Evolutionary conservation across 2,113 vertebrate genomes (phyloP).

Genomic region (Aegotheles bennettii): DNA sequence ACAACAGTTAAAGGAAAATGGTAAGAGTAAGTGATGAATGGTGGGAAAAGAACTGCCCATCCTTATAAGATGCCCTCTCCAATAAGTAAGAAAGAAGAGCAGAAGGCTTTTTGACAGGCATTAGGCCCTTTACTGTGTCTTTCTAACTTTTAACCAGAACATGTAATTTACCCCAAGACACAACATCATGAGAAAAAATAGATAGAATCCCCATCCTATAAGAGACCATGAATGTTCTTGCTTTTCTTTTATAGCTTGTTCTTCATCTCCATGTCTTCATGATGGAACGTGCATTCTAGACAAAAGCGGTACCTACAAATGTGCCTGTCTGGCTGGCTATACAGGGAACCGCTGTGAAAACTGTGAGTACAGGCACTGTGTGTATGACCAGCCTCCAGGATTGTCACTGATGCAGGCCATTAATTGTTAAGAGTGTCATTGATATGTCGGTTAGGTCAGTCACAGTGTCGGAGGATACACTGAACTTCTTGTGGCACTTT

Average conservation of each 20-base stretch:
- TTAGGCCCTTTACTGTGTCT: not conserved
- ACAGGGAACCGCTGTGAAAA: slow-evolving; percentile 90
- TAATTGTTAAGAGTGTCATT: not conserved
- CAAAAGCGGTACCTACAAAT: slow-evolving; percentile 79
- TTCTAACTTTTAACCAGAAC: not conserved
- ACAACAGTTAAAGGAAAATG: not conserved
- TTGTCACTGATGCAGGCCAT: not conserved
- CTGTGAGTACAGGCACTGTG: slow-evolving; percentile 74
- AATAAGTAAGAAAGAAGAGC: not conserved
- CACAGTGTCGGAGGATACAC: not conserved
- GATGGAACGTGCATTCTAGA: slow-evolving; percentile 91
- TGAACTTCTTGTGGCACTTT: not conserved
- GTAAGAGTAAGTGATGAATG: not conserved
- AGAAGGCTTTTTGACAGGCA: not conserved
- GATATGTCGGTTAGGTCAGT: not conserved
- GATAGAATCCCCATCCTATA: not conserved
- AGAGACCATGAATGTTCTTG: not conserved
- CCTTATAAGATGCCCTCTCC: not conserved
- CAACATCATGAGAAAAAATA: not conserved
- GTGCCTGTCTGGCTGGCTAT: slow-evolving; percentile 93
- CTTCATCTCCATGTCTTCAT: slow-evolving; percentile 91
- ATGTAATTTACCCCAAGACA: not conserved
- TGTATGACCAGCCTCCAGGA: not conserved
- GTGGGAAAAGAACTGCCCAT: not conserved
- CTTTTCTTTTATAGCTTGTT: slow-evolving; percentile 82